Base-by-base conservation (phyloP, 1,140 invertebrate genomes). In the Pomacea maculata region DNA sequence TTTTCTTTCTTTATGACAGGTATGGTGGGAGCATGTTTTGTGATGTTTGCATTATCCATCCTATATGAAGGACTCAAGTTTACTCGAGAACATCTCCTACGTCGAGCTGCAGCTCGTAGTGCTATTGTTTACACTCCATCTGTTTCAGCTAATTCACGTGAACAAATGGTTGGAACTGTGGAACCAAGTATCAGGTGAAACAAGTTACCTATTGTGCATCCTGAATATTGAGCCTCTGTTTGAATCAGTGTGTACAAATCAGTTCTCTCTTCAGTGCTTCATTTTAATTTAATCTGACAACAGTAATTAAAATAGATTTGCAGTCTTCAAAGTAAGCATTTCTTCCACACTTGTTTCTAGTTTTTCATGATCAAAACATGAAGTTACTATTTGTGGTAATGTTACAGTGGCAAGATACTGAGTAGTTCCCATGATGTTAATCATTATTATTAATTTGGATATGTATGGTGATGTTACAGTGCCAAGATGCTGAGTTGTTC, bases 61-160 rank as follows among this genome's bases (percentile, higher is more conserved):
- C 92, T 97, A 29, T 98, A 98, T 89, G 97, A 98, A 92, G 96
- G 96, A n/a, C 93, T 98, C 0, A 98, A 98, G 91, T 87, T 86
- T 45, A 75, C 87, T 1, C 71, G 88, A 21, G 88, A 89, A 67
- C 74, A 84, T 25, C 80, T 89, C 21, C 80, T 89, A 29, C 84
- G 84, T 11, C 83, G 79, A 17, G n/a, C 57, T 2, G 19, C 67
- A 17, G 21, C 65, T 21, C 19, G 12, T 19, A 15, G 21, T 5
- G 10, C 9, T 17, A 3, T 70, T 4, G 17, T 14, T 14, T 78
- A 78, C 65, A 29, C 67, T 19, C 65, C 67, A 19, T 78, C 77
- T 25, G 34, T 70, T 21, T 70, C 67, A 12, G 21, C 67, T 11
- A 71, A 11, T 45, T 25, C 14, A 11, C 9, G 21, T 3, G 25